Conservation (phyloP, 2,888 invertebrate species). For the Pachymerium ferrugineum region DNA sequence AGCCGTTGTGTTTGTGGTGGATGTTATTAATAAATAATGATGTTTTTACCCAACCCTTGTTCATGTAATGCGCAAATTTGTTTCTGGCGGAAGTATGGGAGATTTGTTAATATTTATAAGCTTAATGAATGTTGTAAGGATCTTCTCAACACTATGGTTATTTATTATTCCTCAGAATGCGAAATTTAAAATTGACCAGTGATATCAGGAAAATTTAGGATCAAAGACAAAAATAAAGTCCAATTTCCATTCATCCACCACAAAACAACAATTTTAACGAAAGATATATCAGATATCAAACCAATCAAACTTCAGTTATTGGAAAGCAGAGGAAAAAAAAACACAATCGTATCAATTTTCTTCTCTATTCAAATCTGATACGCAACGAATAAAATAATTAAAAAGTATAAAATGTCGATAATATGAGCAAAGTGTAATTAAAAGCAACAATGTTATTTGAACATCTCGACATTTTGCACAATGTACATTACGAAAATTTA, state of each 20-base stretch:
- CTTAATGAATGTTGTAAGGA: neutral
- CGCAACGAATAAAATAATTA: neutral
- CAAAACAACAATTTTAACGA: too few relatives aligned
- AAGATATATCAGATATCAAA: too few relatives aligned
- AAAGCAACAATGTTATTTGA: neutral
- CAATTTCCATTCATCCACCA: too few relatives aligned
- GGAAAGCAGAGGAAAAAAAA: too few relatives aligned
- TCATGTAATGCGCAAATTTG: neutral
- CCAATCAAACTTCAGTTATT: too few relatives aligned
- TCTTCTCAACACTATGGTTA: neutral
- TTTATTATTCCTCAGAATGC: too few relatives aligned
- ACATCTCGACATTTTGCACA: neutral
- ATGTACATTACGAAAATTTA: neutral
- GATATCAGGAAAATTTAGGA: too few relatives aligned
- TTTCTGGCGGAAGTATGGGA: neutral
- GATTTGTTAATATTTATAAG: neutral
- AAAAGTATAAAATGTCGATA: neutral
- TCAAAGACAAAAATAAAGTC: too few relatives aligned
- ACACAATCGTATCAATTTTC: too few relatives aligned
- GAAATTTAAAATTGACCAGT: too few relatives aligned
- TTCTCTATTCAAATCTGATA: too few relatives aligned
- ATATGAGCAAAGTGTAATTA: neutral
- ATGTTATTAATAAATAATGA: neutral
- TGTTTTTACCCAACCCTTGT: neutral
- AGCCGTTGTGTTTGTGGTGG: neutral